Evolutionary conservation across 2,113 vertebrate species (phyloP).

Genomic region (Lophochroa leadbeateri): DNA sequence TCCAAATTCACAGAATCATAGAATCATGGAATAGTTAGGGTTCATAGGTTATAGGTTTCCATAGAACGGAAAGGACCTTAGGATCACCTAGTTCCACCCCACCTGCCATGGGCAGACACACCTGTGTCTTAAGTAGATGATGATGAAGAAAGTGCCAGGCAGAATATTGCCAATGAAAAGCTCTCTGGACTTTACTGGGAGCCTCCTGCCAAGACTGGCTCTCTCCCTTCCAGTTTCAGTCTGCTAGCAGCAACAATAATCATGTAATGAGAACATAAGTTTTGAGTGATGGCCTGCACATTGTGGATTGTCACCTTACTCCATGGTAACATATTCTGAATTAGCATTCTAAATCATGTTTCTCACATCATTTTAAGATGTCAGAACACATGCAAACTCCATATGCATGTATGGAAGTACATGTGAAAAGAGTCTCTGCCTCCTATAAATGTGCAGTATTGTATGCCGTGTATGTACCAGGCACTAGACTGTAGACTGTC

Average conservation of each 20-base stretch:
- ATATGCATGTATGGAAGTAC: fast-evolving
- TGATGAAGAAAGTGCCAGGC: not conserved
- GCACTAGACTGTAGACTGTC: fast-evolving
- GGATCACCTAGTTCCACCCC: not conserved
- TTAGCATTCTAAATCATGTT: not conserved
- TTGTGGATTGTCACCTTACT: not conserved
- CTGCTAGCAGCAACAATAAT: not conserved
- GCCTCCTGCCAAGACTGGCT: not conserved
- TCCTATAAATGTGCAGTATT: not conserved
- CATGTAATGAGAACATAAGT: fast-evolving
- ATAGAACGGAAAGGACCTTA: not conserved
- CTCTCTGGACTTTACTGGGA: not conserved
- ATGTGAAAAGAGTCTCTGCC: not conserved
- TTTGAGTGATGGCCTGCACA: not conserved
- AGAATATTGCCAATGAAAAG: not conserved
- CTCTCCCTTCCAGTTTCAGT: not conserved
- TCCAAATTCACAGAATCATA: not conserved
- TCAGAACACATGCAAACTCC: not conserved
- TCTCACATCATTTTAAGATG: not conserved
- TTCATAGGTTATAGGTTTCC: not conserved
- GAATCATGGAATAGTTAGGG: not conserved
- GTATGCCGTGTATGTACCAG: too few species aligned
- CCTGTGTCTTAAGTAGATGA: not conserved
- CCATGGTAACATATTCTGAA: not conserved
- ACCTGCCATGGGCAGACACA: not conserved